Percentiles rank a stretch among this genome's conserved stretches.
These are phyloP conservation scores for Nezara viridula DNA, from an alignment of 2,888 invertebrate species.

Conservation along the genomic window DNA sequence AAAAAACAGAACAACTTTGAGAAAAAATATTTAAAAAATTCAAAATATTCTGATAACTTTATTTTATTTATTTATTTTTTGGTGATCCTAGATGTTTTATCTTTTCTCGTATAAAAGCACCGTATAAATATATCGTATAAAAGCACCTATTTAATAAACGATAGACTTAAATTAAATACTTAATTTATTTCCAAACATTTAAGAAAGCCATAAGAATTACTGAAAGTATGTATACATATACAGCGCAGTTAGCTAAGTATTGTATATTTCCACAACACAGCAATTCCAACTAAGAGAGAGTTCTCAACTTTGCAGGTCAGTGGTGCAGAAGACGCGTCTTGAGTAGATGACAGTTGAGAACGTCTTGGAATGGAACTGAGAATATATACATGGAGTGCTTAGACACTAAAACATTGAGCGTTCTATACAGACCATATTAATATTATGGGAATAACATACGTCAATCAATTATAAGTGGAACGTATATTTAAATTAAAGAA, in stretches of 20 bases:
- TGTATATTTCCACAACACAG: background rate
- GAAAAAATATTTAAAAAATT: too few species aligned
- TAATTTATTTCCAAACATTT: too few species aligned
- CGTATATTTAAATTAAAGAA: too few species aligned
- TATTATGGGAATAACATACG: background rate
- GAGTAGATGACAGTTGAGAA: background rate
- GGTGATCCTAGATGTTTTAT: too few species aligned
- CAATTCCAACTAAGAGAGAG: background rate
- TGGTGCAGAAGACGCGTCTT: background rate
- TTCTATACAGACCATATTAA: background rate
- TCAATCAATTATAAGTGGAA: background rate
- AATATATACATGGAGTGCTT: background rate
- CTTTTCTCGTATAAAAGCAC: too few species aligned
- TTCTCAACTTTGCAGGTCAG: background rate
- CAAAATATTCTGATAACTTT: too few species aligned
- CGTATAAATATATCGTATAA: too few species aligned
- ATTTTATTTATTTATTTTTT: too few species aligned
- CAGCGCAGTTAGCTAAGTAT: background rate
- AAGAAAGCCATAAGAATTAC: background rate
- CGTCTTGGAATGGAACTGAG: background rate
- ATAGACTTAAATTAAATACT: too few species aligned
- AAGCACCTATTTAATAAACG: too few species aligned
- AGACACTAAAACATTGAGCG: background rate
- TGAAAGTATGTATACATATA: background rate
- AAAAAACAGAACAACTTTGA: too few species aligned